Percentiles rank a stretch among this genome's conserved stretches.
phyloP scores from a whole-genome alignment of 2,113 vertebrate genomes.

The Chaenocephalus aceratus region DNA sequence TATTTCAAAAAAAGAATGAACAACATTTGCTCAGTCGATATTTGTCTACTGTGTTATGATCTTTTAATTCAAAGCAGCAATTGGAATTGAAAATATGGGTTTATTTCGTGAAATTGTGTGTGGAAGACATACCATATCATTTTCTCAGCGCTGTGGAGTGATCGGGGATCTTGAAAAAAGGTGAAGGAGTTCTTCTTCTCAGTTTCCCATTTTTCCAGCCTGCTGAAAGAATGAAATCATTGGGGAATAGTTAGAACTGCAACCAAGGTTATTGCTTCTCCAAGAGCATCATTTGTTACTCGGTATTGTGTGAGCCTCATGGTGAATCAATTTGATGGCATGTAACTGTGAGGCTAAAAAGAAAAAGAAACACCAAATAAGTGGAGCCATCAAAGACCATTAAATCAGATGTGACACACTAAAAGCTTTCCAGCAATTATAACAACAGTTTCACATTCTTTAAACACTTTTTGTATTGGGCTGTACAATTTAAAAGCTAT shows the following conservation, averaged over 20 bases:
- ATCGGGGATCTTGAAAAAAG: slow-evolving; percentile 13
- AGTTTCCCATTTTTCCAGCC: slow-evolving; percentile 4
- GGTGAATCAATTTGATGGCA: slow-evolving; percentile 20
- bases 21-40: not conserved
- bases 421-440: slow-evolving; percentile 37
- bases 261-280: slow-evolving; percentile 52
- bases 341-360: slow-evolving; percentile 49
- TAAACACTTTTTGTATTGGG: slow-evolving; percentile 1
- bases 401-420: slow-evolving; percentile 17
- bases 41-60: not conserved
- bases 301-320: not conserved
- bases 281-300: slow-evolving; percentile 50
- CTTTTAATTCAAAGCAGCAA: slow-evolving; percentile 3
- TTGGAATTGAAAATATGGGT: not conserved
- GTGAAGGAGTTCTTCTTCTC: not conserved
- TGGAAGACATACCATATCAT: not conserved
- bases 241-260: slow-evolving; percentile 27
- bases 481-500: not conserved
- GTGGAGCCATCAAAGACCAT: slow-evolving; percentile 23
- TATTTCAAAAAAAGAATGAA: not conserved
- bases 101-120: not conserved
- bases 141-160: not conserved
- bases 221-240: slow-evolving; percentile 22
- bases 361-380: slow-evolving; percentile 37
- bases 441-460: slow-evolving; percentile 3